A percentile compares a stretch with the other conserved stretches of the same genome.
Conservation (phyloP, 2,888 invertebrate species). For the Oscheius onirici region DNA sequence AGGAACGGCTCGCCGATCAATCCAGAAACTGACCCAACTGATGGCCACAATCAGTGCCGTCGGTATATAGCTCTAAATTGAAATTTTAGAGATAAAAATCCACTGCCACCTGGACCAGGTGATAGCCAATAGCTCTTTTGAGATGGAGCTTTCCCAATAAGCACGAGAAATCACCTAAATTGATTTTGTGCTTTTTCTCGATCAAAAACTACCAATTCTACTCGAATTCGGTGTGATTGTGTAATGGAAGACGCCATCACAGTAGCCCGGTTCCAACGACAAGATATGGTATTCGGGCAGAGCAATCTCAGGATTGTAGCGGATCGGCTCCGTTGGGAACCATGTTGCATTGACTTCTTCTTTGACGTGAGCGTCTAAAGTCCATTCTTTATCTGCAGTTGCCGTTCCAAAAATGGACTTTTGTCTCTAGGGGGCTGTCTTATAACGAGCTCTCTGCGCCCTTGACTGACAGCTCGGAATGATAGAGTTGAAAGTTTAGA, state of each 20-base stretch:
- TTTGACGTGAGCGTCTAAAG: constrained; percentile 63
- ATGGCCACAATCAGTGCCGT: constrained; percentile 59
- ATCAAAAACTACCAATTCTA: constrained; percentile 42
- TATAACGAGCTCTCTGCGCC: too few species aligned
- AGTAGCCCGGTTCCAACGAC: constrained; percentile 56
- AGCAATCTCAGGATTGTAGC: constrained; percentile 58
- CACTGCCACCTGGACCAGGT: constrained; percentile 72
- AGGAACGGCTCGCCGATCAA: constrained; percentile 51
- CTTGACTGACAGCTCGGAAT: not conserved
- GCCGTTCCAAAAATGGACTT: too few species aligned
- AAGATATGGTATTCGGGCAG: constrained; percentile 63
- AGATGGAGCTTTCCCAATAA: constrained; percentile 67
- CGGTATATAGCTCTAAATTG: constrained; percentile 47
- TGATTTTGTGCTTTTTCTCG: too few species aligned
- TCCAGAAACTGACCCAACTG: constrained; percentile 60
- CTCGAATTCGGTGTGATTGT: constrained; percentile 62
- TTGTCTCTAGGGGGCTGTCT: too few species aligned
- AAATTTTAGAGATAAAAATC: not conserved
- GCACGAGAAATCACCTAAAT: constrained; percentile 60
- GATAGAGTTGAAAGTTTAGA: constrained; percentile 20
- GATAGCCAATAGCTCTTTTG: constrained; percentile 76
- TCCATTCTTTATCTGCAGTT: too few species aligned
- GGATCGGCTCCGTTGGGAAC: constrained; percentile 60
- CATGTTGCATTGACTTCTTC: constrained; percentile 67
- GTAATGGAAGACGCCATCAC: constrained; percentile 66